These are phyloP conservation scores for Asobara japonica DNA, from an alignment of 1,140 invertebrate genomes.

Conservation along the genomic window DNA sequence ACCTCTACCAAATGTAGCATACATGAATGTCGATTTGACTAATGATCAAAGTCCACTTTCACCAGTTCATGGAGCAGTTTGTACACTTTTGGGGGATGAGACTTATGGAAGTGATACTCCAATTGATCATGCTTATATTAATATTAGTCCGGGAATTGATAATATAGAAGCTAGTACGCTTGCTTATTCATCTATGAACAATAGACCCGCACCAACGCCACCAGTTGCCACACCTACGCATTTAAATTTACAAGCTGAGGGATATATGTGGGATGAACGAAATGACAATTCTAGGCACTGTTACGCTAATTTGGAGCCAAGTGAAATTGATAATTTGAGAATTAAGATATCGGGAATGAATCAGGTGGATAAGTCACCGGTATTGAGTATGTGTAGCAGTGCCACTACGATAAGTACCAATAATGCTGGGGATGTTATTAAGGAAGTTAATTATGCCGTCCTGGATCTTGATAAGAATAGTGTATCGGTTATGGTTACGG, in stretches of 20 bases:
- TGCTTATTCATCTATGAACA: too few relatives aligned
- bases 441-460: slow-evolving; percentile 80
- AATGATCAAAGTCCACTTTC: slow-evolving; percentile 53
- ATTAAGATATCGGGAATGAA: slow-evolving; percentile 53
- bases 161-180: too few relatives aligned
- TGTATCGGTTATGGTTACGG: background rate
- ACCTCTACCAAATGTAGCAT: slow-evolving; percentile 43
- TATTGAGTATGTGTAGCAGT: too few relatives aligned
- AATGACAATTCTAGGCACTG: slow-evolving; percentile 65
- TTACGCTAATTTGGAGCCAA: slow-evolving; percentile 75
- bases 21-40: slow-evolving; percentile 60
- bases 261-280: slow-evolving; percentile 29
- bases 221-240: slow-evolving; percentile 29
- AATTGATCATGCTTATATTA: slow-evolving; percentile 72
- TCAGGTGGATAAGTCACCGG: slow-evolving; percentile 55
- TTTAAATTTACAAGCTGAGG: slow-evolving; percentile 21
- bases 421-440: slow-evolving; percentile 56
- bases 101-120: slow-evolving; percentile 36
- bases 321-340: slow-evolving; percentile 68
- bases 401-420: too few relatives aligned
- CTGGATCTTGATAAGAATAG: slow-evolving; percentile 74
- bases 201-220: background rate
- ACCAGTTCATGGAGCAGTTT: slow-evolving; percentile 50
- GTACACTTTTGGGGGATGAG: slow-evolving; percentile 44
- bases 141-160: slow-evolving; percentile 68